These are phyloP conservation scores for Hipparchia semele DNA, from an alignment of 2,888 invertebrate species.

Conservation along the genomic window DNA sequence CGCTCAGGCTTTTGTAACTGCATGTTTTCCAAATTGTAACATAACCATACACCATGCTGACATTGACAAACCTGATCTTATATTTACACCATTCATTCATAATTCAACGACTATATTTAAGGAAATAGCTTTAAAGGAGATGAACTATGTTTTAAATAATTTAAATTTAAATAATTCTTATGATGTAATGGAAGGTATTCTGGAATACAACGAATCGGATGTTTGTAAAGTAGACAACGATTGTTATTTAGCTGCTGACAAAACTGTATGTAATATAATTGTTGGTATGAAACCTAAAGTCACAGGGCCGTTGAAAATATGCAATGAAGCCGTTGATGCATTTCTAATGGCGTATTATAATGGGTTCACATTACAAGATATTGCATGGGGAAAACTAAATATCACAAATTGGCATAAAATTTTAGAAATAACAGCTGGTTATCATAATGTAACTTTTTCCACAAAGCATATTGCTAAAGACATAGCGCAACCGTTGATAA, in stretches of 20 bases:
- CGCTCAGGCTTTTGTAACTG: slow-evolving; percentile 60
- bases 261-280: slow-evolving; percentile 53
- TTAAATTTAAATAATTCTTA: slow-evolving; percentile 58
- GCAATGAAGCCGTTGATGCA: slow-evolving; percentile 66
- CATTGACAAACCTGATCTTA: slow-evolving; percentile 51
- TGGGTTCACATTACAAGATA: slow-evolving; percentile 57
- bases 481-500: slow-evolving; percentile 59
- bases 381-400: slow-evolving; percentile 66
- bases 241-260: slow-evolving; percentile 59
- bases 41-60: slow-evolving; percentile 58
- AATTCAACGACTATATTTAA: slow-evolving; percentile 57
- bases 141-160: slow-evolving; percentile 53
- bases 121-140: slow-evolving; percentile 53
- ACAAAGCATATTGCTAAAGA: slow-evolving; percentile 64
- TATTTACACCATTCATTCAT: slow-evolving; percentile 67
- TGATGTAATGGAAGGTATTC: slow-evolving; percentile 54
- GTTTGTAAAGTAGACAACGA: slow-evolving; percentile 53
- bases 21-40: slow-evolving; percentile 65
- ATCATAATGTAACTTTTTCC: slow-evolving; percentile 69
- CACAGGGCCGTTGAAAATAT: slow-evolving; percentile 66
- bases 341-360: slow-evolving; percentile 73
- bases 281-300: slow-evolving; percentile 60
- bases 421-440: slow-evolving; percentile 56
- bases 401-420: slow-evolving; percentile 54
- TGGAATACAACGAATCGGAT: slow-evolving; percentile 63